A percentile compares a stretch with the other conserved stretches of the same genome.
phyloP scores from a whole-genome alignment of 2,113 vertebrate genomes.

The Bubo bubo region DNA sequence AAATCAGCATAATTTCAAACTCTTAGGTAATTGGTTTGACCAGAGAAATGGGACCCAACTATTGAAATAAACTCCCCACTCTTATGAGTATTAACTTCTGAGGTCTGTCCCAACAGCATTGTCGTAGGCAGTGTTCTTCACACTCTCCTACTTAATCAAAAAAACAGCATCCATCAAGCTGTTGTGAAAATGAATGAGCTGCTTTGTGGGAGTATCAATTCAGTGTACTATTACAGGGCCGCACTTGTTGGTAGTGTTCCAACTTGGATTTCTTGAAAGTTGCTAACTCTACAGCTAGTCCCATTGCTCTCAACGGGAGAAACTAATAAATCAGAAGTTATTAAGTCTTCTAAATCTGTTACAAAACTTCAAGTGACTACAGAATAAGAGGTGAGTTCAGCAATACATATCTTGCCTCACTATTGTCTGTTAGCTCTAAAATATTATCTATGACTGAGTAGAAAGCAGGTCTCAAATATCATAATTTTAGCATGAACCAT shows the following conservation, averaged over 20 bases:
- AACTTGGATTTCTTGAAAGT: neutral
- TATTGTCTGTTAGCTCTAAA: neutral
- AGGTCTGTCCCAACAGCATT: slow-evolving; percentile 39
- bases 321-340: neutral
- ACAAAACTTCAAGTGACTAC: neutral
- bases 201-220: slow-evolving; percentile 7
- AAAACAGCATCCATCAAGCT: slow-evolving; percentile 24
- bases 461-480: neutral
- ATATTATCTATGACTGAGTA: neutral
- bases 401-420: neutral
- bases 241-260: neutral
- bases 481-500: neutral
- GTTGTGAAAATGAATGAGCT: slow-evolving; percentile 28
- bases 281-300: neutral
- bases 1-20: neutral
- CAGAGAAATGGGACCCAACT: neutral
- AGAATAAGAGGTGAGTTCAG: neutral
- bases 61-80: neutral
- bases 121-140: slow-evolving; percentile 34
- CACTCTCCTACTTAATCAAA: slow-evolving; percentile 37
- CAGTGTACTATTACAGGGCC: neutral
- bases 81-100: neutral
- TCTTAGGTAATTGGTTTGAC: neutral
- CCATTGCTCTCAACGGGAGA: neutral
- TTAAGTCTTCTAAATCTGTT: neutral